phyloP scores from a whole-genome alignment of 2,797 vertebrate genomes.

The Epinephelus coioides region DNA sequence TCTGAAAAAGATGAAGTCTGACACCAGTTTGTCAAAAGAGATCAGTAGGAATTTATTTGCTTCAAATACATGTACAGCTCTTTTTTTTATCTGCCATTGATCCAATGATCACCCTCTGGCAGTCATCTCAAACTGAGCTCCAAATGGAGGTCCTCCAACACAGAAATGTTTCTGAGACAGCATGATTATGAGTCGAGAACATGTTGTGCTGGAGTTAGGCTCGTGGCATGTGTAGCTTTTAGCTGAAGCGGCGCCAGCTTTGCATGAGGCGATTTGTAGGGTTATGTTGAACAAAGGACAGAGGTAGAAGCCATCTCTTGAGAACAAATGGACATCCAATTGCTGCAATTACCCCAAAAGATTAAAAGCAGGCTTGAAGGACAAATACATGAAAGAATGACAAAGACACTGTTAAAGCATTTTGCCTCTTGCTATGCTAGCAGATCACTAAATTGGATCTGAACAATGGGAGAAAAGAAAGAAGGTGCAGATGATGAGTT shows the following conservation, averaged over 20 bases:
- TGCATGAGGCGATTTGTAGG: constrained; percentile 48
- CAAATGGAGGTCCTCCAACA: constrained; percentile 61
- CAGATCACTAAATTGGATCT: constrained; percentile 45
- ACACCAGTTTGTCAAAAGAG: constrained; percentile 83
- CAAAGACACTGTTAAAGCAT: constrained; percentile 46
- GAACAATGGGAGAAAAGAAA: constrained; percentile 41
- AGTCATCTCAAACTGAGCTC: constrained; percentile 58
- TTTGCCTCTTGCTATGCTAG: constrained; percentile 28
- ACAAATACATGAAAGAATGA: constrained; percentile 40
- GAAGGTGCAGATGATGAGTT: constrained; percentile 52
- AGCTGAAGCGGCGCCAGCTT: constrained; percentile 48
- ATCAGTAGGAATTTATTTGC: constrained; percentile 88
- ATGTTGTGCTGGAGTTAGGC: constrained; percentile 52
- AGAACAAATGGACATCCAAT: constrained; percentile 64
- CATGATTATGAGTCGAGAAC: constrained; percentile 40
- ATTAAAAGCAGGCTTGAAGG: constrained; percentile 43
- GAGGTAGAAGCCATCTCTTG: constrained; percentile 68
- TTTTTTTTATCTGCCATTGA: constrained; percentile 59
- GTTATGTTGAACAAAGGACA: constrained; percentile 62
- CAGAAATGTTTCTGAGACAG: constrained; percentile 60
- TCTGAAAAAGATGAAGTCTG: constrained; percentile 56
- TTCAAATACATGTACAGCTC: constrained; percentile 83
- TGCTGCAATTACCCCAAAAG: constrained; percentile 38
- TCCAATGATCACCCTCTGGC: constrained; percentile 69
- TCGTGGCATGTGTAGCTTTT: constrained; percentile 51